Evolutionary conservation across 2,113 vertebrate genomes (phyloP).

Genomic region (Erythrocercus mccallii): DNA sequence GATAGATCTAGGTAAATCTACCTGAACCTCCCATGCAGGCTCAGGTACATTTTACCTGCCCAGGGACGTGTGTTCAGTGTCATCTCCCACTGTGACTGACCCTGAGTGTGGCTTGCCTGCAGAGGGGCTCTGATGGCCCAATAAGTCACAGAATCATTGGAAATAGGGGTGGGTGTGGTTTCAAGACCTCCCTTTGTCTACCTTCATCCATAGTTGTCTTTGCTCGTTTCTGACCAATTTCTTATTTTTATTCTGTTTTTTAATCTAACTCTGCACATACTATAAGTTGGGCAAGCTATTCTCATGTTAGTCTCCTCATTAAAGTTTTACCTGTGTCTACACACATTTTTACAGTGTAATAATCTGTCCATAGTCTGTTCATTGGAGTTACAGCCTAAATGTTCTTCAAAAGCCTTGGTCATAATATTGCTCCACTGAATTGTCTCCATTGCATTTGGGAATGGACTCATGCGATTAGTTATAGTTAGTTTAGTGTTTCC

Average conservation of each 20-base stretch:
- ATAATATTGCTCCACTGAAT: neutral
- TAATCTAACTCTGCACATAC: neutral
- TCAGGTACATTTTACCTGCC: neutral
- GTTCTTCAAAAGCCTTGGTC: neutral
- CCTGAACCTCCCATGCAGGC: neutral
- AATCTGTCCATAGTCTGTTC: neutral
- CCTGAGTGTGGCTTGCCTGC: neutral
- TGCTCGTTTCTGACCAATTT: neutral
- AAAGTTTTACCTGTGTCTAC: neutral
- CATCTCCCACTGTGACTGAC: neutral
- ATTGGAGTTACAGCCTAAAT: neutral
- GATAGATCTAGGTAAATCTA: neutral
- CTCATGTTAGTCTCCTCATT: neutral
- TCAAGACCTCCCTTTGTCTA: neutral
- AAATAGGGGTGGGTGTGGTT: neutral
- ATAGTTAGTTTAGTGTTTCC: neutral
- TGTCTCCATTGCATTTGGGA: neutral
- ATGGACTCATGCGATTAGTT: neutral
- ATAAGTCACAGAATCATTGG: neutral
- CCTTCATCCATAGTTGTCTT: neutral
- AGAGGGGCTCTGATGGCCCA: neutral
- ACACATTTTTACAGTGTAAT: neutral
- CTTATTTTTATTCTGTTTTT: neutral
- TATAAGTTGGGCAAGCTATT: neutral
- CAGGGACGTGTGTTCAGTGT: neutral